These are phyloP conservation scores for Eidolon dupreanum DNA, from an alignment of 2,797 vertebrate species.

Conservation along the genomic window DNA sequence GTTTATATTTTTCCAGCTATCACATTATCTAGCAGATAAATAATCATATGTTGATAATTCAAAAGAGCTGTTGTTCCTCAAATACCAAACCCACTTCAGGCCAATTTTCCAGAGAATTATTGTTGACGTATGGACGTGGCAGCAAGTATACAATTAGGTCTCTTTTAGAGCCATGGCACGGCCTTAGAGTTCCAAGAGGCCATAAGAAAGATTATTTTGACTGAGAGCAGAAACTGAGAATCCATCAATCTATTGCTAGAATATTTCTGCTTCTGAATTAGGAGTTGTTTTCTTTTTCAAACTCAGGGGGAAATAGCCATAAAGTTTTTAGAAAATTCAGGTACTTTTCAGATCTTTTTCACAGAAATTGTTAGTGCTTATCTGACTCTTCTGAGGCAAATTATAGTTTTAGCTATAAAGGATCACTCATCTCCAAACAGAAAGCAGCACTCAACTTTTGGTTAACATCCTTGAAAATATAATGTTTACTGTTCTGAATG, in stretches of 20 bases:
- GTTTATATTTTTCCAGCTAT: neutral
- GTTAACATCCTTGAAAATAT: neutral
- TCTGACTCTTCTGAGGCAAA: neutral
- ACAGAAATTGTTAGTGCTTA: neutral
- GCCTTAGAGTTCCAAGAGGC: neutral
- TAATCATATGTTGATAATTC: neutral
- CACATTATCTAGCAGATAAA: neutral
- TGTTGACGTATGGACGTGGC: neutral
- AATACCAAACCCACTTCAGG: neutral
- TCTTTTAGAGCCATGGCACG: neutral
- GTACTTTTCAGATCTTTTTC: neutral
- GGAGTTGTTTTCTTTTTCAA: neutral
- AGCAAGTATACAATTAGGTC: neutral
- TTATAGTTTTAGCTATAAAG: neutral
- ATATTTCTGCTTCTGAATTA: neutral
- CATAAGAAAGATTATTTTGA: neutral
- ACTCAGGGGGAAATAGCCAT: neutral
- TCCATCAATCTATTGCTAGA: neutral
- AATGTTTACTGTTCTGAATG: neutral
- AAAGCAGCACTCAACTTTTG: neutral
- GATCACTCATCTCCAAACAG: neutral
- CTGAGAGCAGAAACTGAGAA: neutral
- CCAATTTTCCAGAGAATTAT: neutral
- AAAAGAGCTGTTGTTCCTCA: neutral
- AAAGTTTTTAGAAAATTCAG: neutral